Base-by-base conservation (phyloP, 2,888 invertebrate genomes). In the Autographa pulchrina region DNA sequence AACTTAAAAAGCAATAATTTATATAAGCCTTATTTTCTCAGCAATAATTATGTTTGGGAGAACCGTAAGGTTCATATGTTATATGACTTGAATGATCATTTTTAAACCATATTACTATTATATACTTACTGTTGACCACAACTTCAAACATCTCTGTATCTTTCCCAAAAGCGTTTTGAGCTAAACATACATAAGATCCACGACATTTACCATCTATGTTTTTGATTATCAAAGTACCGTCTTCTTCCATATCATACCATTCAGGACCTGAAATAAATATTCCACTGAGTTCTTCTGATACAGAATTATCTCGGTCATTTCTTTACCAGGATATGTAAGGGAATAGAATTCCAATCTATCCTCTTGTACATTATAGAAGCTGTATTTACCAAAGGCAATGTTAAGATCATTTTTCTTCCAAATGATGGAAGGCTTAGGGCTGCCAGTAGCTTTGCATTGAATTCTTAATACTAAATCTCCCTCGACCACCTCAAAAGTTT, bases 151-250 rank as follows among this genome's bases (percentile, higher is more conserved):
- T 59, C 62, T 89, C 81, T 0, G 66, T 70, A 20, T 75, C 88
- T 3, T 38, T 32, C 11, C 90, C 91, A 14, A 87, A 31, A 14
- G 31, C 0, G 52, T 93, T 93, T 11, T 70, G 59, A 16, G 92
- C 93, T 52, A 73, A 62, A 68, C 93, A 93, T 0, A 77, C 65
- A 71, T 91, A 92, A 0, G 6, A 35, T 0, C 92, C 91, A 20
- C 65, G 69, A 0, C 87, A 84, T 0, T 38, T 2, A 18, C 65
- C 64, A 9, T 86, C 87, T 0, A 93, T 65, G 58, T 91, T 83
- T 54, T 85, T 89, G 35, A 93, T 88, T 2, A 88, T 54, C 6
- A 93, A 77, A 14, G 90, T 88, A 0, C 90, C 92, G 32, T 92
- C 87, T 2, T 83, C 79, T 31, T 86, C 83, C 8, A 90, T 83